Evolutionary conservation across 2,888 invertebrate genomes (phyloP).

Genomic region (Acleris literana): DNA sequence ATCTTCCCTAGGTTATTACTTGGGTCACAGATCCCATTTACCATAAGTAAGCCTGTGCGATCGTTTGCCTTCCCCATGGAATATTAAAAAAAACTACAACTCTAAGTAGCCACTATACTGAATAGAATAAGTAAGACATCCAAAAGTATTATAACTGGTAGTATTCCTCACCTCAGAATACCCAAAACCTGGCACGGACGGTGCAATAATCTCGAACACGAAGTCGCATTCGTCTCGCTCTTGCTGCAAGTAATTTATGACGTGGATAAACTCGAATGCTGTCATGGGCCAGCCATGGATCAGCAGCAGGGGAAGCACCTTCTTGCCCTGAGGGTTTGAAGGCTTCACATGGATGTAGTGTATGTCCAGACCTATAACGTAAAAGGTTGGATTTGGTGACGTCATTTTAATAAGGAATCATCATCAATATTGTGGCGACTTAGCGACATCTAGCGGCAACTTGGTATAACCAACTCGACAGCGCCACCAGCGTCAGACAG

Average conservation of each 20-base stretch:
- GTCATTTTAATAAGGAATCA: no score
- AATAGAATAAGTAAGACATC: no score
- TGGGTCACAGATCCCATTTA: no score
- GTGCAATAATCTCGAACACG: conserved; percentile 80
- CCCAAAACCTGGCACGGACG: conserved; percentile 56
- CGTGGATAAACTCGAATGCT: conserved; percentile 85
- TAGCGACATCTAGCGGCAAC: no score
- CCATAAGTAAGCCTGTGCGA: no score
- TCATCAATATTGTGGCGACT: background rate
- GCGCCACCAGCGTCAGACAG: no score
- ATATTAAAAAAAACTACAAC: no score
- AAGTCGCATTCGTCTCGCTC: conserved; percentile 67
- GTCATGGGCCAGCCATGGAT: conserved; percentile 90
- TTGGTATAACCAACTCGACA: no score
- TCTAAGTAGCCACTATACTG: no score
- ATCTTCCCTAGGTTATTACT: no score
- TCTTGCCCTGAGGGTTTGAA: conserved; percentile 39
- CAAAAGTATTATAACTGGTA: no score
- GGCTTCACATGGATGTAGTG: conserved; percentile 86
- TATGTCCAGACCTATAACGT: conserved; percentile 65
- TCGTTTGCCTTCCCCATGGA: no score
- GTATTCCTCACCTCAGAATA: conserved; percentile 38
- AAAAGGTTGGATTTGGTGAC: background rate
- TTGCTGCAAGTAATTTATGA: conserved; percentile 81
- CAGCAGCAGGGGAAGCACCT: conserved; percentile 80